Evolutionary conservation across 2,113 vertebrate species (phyloP).

Genomic region (Notarius lentiginosus): DNA sequence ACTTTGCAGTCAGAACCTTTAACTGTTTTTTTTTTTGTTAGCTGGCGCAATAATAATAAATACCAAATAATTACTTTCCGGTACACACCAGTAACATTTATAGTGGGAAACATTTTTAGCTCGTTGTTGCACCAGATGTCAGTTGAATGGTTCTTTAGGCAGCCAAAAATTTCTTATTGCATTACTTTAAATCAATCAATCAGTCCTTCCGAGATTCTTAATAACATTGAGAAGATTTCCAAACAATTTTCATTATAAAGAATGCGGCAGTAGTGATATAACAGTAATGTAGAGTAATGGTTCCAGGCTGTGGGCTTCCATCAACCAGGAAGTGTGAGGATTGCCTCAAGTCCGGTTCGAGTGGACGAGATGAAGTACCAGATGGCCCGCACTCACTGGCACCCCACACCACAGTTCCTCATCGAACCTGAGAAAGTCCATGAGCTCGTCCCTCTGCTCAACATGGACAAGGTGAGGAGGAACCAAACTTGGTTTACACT

Average conservation of each 20-base stretch:
- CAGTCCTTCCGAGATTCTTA: neutral
- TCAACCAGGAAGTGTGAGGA: constrained; percentile 91
- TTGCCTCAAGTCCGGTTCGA: constrained; percentile 84
- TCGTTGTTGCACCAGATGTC: neutral
- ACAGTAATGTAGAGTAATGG: neutral
- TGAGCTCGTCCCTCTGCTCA: constrained; percentile 88
- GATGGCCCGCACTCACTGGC: constrained; percentile 90
- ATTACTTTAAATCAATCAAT: neutral
- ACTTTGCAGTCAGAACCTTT: no score
- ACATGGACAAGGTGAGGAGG: constrained; percentile 82
- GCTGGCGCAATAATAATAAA: neutral
- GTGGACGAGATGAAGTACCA: constrained; percentile 97
- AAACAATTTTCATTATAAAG: neutral
- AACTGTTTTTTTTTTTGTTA: neutral
- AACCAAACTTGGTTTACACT: neutral
- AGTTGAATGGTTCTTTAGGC: neutral
- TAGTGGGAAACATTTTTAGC: neutral
- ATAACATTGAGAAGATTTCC: neutral
- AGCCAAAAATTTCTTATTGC: neutral
- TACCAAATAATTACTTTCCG: neutral
- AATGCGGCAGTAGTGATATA: neutral
- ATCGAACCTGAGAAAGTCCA: constrained; percentile 87
- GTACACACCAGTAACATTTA: neutral
- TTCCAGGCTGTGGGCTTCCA: constrained; percentile 90
- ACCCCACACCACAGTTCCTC: constrained; percentile 82